phyloP scores from a whole-genome alignment of 2,888 invertebrate species.

The Anthrax anthrax region DNA sequence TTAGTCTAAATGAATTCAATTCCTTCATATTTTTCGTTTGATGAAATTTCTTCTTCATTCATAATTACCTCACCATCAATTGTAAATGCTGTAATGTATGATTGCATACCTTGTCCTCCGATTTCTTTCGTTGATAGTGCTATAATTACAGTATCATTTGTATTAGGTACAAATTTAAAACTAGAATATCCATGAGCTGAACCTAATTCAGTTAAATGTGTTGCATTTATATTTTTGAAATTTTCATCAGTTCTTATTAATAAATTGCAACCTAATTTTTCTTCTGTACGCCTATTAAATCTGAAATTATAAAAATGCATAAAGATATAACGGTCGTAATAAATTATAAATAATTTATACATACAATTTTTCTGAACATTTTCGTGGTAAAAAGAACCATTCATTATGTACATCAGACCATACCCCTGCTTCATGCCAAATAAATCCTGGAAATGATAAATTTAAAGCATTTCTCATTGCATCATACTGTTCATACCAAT shows the following conservation, averaged over 20 bases:
- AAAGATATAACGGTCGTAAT: background rate
- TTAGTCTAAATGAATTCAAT: background rate
- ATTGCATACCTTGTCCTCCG: background rate
- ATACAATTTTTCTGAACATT: background rate
- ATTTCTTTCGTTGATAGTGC: background rate
- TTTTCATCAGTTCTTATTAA: background rate
- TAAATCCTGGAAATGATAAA: background rate
- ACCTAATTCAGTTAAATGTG: background rate
- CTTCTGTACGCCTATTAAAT: background rate
- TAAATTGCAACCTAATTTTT: background rate
- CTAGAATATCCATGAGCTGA: background rate
- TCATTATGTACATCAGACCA: background rate
- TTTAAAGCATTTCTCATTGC: background rate
- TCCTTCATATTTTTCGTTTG: background rate
- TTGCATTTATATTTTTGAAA: background rate
- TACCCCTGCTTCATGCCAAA: background rate
- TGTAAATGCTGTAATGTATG: background rate
- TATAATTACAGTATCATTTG: background rate
- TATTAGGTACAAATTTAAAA: background rate
- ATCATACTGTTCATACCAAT: background rate
- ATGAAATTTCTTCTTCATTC: background rate
- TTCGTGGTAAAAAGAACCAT: background rate
- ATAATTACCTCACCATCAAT: background rate
- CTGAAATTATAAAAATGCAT: background rate
- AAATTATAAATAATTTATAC: too few species aligned